Conservation (phyloP, 2,888 invertebrate species). For the Villa cingulata region DNA sequence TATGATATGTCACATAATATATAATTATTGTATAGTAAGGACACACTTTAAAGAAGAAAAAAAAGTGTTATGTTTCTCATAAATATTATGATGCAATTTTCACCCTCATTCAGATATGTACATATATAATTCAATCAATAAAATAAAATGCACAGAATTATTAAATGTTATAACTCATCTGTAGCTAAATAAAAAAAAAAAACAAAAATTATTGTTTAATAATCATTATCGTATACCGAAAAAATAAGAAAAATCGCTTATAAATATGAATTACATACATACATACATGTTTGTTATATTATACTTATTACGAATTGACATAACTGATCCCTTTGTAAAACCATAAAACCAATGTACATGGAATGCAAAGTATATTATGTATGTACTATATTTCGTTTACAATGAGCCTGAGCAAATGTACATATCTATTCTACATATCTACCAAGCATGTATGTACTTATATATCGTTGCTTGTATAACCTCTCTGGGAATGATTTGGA, state of each 20-base stretch:
- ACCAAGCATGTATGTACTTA: no score
- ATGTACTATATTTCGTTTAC: no score
- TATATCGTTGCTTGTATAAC: constrained; percentile 1
- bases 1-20: background rate
- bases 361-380: no score
- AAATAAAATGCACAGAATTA: no score
- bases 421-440: no score
- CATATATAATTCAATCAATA: no score
- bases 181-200: no score
- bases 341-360: constrained; percentile 14
- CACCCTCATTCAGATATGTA: constrained; percentile 7
- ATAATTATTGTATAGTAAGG: background rate
- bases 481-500: constrained; percentile 12
- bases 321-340: constrained; percentile 13
- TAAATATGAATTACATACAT: background rate
- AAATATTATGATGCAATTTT: constrained; percentile 15
- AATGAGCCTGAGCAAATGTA: no score
- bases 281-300: background rate
- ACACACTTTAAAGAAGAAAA: constrained; percentile 5
- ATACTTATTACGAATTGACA: background rate
- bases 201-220: background rate
- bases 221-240: background rate
- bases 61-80: constrained; percentile 9
- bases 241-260: background rate
- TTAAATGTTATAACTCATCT: no score